Evolutionary conservation across 64 coral and sea anemone species (phyloP), one percentile per base, ranked within the genome.

Genomic region (Stichodactyla helianthus): DNA sequence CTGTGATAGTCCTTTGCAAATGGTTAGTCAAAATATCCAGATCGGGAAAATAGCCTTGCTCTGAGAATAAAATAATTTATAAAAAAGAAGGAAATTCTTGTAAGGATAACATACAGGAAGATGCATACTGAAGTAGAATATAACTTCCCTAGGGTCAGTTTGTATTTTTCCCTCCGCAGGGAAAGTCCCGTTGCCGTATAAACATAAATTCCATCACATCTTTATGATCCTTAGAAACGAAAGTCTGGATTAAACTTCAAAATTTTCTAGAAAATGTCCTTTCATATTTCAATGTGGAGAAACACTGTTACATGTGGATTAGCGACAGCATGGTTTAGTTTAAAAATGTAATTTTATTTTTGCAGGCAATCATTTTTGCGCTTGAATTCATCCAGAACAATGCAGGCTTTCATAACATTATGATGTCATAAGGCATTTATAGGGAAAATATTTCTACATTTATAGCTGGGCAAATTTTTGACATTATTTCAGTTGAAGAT

Each of bases 1-100:
- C 95, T 5, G 87, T 84, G 68, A 84, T 93, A n/a, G 92, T 93
- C 20, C 92, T 71, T 16, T 93, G 89, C 5, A 97, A 87, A 63
- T 93, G 95, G 31, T 89, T 97, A 53, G 91, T 97, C 92, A 97
- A 82, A 5, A 97, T 97, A 52, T 97, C 95, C 55, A 97, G 55
- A 77, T 97, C 95, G 6, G 86, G 86, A 11, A 70, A 71, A 14
- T 77, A 31, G 15, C 62, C 57, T 52, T 88, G 80, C 8, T 71
- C 82, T 85, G 59, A 54, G 71, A 53, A 7, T 53, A 71, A 62
- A 55, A 84, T 3, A 54, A 77, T 79, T 53, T 19, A 71, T 12
- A 71, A 5, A 31, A 74, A 53, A 23, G 50, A 16, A 7, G 5
- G 14, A 20, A 59, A 26, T 6, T 23, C 7, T 6, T 55, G 35